Percentiles rank a stretch among this genome's conserved stretches.
phyloP scores from a whole-genome alignment of 2,888 invertebrate species.

The Acholoe squamosa region DNA sequence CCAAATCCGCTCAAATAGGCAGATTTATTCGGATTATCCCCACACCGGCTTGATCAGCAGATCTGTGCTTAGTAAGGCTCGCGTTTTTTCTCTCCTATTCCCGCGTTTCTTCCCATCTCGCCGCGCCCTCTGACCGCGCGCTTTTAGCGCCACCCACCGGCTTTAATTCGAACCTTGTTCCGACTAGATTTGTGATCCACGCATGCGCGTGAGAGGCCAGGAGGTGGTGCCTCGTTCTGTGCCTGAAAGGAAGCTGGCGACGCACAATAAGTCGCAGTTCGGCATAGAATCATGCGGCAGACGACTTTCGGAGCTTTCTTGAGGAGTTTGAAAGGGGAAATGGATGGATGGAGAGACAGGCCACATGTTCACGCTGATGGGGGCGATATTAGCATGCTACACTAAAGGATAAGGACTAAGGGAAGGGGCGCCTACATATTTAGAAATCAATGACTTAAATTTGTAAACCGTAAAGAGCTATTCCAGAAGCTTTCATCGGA shows the following conservation, averaged over 20 bases:
- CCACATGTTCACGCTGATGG: neutral
- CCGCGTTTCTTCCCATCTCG: conserved; percentile 27
- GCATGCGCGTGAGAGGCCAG: conserved; percentile 47
- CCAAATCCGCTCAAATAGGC: conserved; percentile 50
- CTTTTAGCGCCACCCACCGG: conserved; percentile 56
- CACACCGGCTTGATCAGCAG: conserved; percentile 50
- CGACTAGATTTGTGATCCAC: conserved; percentile 53
- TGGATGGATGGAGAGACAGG: conserved; percentile 10
- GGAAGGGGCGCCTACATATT: neutral
- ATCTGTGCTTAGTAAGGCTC: conserved; percentile 42
- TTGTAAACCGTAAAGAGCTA: neutral
- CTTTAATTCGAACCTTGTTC: conserved; percentile 56
- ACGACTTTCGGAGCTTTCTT: conserved; percentile 32
- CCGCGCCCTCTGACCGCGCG: conserved; percentile 46
- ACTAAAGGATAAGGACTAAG: conserved; percentile 13
- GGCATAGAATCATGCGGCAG: neutral
- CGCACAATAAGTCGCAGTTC: conserved; percentile 49
- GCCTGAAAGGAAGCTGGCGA: conserved; percentile 24
- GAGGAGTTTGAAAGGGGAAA: conserved; percentile 50
- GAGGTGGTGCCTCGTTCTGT: conserved; percentile 48
- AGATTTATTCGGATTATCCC: conserved; percentile 55
- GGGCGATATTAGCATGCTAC: conserved; percentile 27
- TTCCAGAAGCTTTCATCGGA: no score
- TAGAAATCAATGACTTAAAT: conserved; percentile 21
- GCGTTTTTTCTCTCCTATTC: conserved; percentile 15